Evolutionary conservation across 1,140 invertebrate species (phyloP), one percentile per base, ranked within the genome.

Genomic region (Ericerus pela): DNA sequence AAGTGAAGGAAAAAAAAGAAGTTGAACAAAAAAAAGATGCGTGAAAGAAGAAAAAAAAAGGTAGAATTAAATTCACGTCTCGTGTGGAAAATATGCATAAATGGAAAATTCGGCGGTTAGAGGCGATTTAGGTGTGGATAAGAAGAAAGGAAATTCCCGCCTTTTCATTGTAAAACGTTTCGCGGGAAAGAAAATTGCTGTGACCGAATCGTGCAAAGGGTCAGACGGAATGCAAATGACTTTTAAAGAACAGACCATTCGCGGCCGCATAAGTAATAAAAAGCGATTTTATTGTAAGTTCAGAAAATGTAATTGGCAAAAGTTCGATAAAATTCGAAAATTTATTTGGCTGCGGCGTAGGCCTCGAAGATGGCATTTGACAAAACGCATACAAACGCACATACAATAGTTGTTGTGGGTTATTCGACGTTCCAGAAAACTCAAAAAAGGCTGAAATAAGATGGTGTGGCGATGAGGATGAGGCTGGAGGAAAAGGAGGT

Each of bases 191-290:
- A 47, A 47, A 47, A 24, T 47, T 18, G 20, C 41, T 10, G 22
- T 18, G 26, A 18, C 41, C 20, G 22, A 47, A 47, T 47, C 41
- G 41, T 47, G 41, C 41, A 24, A 47, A 47, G 41, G 41, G 41
- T 47, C 41, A 47, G 41, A 47, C 41, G 41, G 41, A 47, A 47
- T 47, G 41, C 41, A 47, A 47, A 47, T 47, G 41, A 47, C 41
- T 47, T 47, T 47, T 47, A 47, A 47, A 47, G 41, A 47, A 47
- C 41, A 47, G 20, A 47, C 41, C 41, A 24, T 47, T 24, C 16
- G 30, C 30, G 8, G 26, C 41, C 26, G 41, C 41, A 47, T 47
- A 47, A 47, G 41, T 47, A 47, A 47, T 47, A 47, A 47, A 47
- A 47, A 47, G 41, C 41, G 26, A 47, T 47, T 47, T 47, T 47